Percentiles rank a stretch among this genome's conserved stretches.
Evolutionary conservation across 2,797 vertebrate genomes (phyloP).

Genomic region (Poecile montanus): DNA sequence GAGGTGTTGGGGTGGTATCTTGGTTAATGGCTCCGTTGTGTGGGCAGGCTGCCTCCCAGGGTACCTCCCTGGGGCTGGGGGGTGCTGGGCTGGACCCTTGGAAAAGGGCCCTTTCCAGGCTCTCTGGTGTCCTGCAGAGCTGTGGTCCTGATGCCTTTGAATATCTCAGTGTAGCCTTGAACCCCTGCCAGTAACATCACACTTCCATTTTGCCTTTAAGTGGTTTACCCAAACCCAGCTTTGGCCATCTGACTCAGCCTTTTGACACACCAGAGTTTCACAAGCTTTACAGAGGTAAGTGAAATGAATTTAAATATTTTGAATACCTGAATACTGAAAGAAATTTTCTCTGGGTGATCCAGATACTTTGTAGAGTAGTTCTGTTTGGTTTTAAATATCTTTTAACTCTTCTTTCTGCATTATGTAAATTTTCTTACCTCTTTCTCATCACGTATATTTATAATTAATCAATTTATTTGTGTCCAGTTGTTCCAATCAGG

Average conservation of each 20-base stretch:
- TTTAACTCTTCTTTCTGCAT: neutral
- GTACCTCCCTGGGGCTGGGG: neutral
- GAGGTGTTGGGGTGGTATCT: neutral
- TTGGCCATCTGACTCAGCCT: slow-evolving; percentile 87
- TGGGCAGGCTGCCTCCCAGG: neutral
- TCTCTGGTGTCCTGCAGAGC: neutral
- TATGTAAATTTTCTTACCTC: neutral
- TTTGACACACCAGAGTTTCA: slow-evolving; percentile 92
- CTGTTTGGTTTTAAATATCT: neutral
- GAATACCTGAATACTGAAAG: neutral
- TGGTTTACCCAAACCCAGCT: slow-evolving; percentile 83
- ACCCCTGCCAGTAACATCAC: neutral
- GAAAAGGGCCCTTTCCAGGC: neutral
- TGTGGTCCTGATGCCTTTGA: neutral
- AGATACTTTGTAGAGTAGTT: neutral
- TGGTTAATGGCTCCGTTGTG: neutral
- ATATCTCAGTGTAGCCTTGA: neutral
- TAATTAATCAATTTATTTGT: slow-evolving; percentile 33
- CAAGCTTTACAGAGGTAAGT: slow-evolving; percentile 91
- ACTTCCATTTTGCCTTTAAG: slow-evolving; percentile 74
- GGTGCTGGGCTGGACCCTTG: neutral
- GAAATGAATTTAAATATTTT: neutral
- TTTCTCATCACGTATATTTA: neutral
- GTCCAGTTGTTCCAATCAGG: slow-evolving; percentile 91
- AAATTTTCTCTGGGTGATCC: neutral